Base-by-base conservation (phyloP, 53 echinoderm and acorn worm genomes). In the Paelopatides confundens region DNA sequence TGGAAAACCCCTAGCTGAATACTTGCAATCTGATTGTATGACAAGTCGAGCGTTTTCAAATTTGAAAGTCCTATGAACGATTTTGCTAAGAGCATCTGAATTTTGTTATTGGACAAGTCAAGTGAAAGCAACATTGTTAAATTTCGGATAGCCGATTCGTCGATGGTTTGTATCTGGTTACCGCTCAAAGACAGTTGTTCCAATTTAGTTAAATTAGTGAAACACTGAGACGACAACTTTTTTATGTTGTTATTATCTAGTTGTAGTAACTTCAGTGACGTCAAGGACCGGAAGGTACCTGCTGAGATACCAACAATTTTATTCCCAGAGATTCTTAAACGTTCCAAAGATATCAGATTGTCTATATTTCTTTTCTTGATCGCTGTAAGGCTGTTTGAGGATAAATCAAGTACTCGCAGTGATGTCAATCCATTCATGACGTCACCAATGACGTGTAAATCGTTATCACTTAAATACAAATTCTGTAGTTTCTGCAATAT, bases 381-480 rank as follows among this genome's bases (percentile, higher is more conserved):
- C 40, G 74, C 15, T 18, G 74, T 40, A 17, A 74, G 46, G 5
- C 23, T 74, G 46, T 74, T 74, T 0, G 39, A 40, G 23, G 40
- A 74, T 23, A 74, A 74, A 39, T 74, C 74, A 26, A 74, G 74
- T 2, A 39, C 40, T 74, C 40, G 74, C 29, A 74, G 13, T 18
- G 74, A 39, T 39, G 43, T 17, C n/a, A 74, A 74, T 17, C 40
- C 28, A 35, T 18, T 13, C 38, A 74, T 13, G 15, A 74, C 26
- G 3, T 74, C 37, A 35, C 27, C 27, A 23, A n/a, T 0, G 11
- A n/a, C 40, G 26, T 47, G 39, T 46, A 74, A n/a, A 40, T 40
- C 35, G 14, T 74, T 74, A 39, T 46, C 74, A 26, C 74, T 74
- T 46, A 74, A 39, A 46, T 74, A 74, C 46, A 74, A 39, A 46